Evolutionary conservation across 1,140 invertebrate species (phyloP).

Genomic region (Saccostrea glomerata): DNA sequence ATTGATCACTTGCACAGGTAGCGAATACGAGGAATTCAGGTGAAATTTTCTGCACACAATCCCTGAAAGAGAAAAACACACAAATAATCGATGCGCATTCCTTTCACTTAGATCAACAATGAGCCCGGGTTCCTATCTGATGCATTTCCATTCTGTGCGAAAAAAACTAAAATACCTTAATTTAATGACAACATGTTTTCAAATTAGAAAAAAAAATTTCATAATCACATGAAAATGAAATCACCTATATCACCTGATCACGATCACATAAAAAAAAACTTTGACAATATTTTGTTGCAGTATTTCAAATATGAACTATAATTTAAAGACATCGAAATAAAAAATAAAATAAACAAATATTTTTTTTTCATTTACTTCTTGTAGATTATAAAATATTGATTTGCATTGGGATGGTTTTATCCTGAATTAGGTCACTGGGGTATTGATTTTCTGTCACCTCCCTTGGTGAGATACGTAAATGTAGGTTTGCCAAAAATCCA

Average conservation of each 20-base stretch:
- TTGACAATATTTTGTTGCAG: not conserved
- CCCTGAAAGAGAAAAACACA: constrained; percentile 22
- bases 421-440: not conserved
- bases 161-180: too few relatives aligned
- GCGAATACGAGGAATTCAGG: constrained; percentile 16
- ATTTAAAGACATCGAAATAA: too few relatives aligned
- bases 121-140: not conserved
- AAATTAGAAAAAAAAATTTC: not conserved
- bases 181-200: too few relatives aligned
- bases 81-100: not conserved
- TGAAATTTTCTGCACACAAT: not conserved
- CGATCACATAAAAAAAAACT: not conserved
- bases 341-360: too few relatives aligned
- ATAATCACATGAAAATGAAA: not conserved
- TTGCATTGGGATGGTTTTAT: not conserved
- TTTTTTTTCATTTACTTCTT: too few relatives aligned
- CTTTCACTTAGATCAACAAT: not conserved
- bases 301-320: not conserved
- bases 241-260: not conserved
- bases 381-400: not conserved
- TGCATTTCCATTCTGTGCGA: not conserved
- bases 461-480: not conserved
- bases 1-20: constrained; percentile 19
- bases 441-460: constrained; percentile 1
- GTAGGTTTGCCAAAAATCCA: not conserved